phyloP scores from a whole-genome alignment of 2,888 invertebrate genomes.

The Nebria brevicollis region DNA sequence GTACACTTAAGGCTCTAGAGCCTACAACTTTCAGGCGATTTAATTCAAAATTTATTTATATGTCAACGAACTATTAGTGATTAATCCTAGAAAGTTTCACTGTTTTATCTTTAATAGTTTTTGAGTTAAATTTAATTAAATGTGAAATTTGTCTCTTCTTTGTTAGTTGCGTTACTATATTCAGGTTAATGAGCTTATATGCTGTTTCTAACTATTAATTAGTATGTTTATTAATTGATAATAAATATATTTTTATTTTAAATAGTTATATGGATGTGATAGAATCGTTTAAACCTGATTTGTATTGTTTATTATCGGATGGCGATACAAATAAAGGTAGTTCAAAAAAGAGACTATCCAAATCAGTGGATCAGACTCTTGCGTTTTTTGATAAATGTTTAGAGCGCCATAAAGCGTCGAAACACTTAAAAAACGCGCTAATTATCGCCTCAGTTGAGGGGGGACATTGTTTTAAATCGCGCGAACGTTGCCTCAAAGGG shows the following conservation, averaged over 20 bases:
- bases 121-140: not conserved
- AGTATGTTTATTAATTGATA: no score
- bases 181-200: no score
- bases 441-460: conserved; percentile 79
- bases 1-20: not conserved
- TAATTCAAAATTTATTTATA: conserved; percentile 6
- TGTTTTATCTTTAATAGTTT: not conserved
- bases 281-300: conserved; percentile 81
- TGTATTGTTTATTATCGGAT: conserved; percentile 85
- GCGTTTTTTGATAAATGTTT: conserved; percentile 76
- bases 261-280: conserved; percentile 79
- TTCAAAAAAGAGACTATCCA: conserved; percentile 74
- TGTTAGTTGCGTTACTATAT: no score
- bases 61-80: conserved; percentile 29
- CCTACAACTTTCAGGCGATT: not conserved
- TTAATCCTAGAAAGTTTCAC: not conserved
- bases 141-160: no score
- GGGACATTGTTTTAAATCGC: conserved; percentile 73
- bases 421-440: conserved; percentile 64
- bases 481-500: conserved; percentile 72
- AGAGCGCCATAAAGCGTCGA: conserved; percentile 70
- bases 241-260: no score
- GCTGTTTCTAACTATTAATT: no score
- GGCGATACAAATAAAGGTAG: conserved; percentile 75
- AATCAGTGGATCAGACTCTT: conserved; percentile 77